phyloP scores from a whole-genome alignment of 2,113 vertebrate genomes.

The Notechis scutatus region DNA sequence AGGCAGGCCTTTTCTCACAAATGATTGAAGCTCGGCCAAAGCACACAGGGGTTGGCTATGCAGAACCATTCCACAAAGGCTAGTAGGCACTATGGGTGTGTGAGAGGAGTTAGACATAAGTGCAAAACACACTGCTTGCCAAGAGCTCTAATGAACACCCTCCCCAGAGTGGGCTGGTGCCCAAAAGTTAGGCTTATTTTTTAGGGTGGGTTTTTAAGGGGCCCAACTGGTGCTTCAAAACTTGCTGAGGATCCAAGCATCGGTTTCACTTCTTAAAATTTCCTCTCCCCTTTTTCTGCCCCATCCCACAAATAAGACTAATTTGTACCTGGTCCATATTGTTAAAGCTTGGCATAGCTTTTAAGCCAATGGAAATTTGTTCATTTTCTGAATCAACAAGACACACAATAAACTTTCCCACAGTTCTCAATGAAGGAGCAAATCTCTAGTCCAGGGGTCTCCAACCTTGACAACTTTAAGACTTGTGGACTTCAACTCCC shows the following conservation, averaged over 20 bases:
- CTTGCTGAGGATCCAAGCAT: not conserved
- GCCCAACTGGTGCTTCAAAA: not conserved
- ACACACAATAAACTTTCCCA: not conserved
- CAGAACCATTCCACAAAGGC: not conserved
- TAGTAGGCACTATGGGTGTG: not conserved
- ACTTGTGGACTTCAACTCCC: too few species aligned
- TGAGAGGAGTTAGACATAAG: not conserved
- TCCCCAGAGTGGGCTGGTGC: not conserved
- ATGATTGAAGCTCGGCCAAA: not conserved
- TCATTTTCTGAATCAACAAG: not conserved
- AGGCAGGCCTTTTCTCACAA: not conserved
- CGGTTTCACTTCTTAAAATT: not conserved
- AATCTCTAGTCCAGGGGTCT: not conserved
- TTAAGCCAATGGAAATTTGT: not conserved
- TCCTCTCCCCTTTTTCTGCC: not conserved
- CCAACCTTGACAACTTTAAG: too few species aligned
- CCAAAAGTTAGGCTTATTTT: not conserved
- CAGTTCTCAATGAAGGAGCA: not conserved
- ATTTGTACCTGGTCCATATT: not conserved
- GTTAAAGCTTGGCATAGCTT: not conserved
- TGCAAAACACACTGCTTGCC: not conserved
- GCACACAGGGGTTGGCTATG: not conserved
- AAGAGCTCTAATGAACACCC: not conserved
- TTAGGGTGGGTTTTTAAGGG: not conserved
- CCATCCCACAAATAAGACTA: not conserved